Evolutionary conservation across 1,140 invertebrate genomes (phyloP).

Genomic region (Scylla paramamosain): DNA sequence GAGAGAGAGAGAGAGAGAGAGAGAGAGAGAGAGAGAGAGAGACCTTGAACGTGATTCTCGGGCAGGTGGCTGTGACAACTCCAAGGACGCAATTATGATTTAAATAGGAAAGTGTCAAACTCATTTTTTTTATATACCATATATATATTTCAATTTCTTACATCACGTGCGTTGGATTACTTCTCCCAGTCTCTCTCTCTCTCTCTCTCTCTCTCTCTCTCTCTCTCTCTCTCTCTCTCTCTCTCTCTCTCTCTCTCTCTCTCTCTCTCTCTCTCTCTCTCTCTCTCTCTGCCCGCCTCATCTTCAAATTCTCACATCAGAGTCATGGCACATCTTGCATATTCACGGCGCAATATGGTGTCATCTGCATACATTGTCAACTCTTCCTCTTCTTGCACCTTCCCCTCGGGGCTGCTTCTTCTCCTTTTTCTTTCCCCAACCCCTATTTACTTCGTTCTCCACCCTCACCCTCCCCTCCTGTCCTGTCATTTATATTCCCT

Average conservation of each 20-base stretch:
- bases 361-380: slow-evolving; percentile 46
- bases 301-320: slow-evolving; percentile 6
- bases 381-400: neutral
- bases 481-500: neutral
- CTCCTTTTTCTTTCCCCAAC: neutral
- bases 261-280: neutral
- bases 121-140: too few species aligned
- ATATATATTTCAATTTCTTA: too few species aligned
- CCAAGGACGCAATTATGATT: neutral
- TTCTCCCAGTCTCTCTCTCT: too few species aligned
- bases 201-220: too few species aligned
- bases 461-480: neutral
- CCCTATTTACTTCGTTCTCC: neutral
- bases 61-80: neutral
- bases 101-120: neutral
- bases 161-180: too few species aligned
- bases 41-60: neutral
- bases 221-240: too few species aligned
- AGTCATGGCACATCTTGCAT: slow-evolving; percentile 41
- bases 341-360: slow-evolving; percentile 18
- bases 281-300: neutral
- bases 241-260: neutral
- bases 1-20: neutral
- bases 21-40: slow-evolving; percentile 12
- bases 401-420: neutral